Base-by-base conservation (phyloP, 2,113 vertebrate species). In the Pandion haliaetus region DNA sequence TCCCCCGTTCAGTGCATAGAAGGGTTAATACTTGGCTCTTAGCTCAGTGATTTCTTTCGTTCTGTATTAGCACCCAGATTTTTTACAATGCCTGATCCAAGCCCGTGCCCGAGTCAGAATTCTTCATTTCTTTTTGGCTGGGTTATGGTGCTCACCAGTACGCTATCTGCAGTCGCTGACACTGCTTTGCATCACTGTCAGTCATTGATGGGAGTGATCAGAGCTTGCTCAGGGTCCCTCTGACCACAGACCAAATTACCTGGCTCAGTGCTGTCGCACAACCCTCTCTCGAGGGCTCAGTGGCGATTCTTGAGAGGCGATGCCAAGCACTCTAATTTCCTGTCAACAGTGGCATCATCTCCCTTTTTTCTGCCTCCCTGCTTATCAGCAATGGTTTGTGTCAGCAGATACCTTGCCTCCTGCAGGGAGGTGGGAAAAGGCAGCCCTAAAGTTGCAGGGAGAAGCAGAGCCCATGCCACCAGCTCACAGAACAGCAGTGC, bases 301-400 rank as follows among this genome's bases (percentile, higher is more conserved):
- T 29, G 54, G 40, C 19, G 69, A 13, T 57, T 88, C 78, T 55
- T 66, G 38, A 70, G 55, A 77, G 29, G 50, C 42, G 73, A 38
- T 17, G 63, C 34, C 45, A 86, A 90, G 40, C 58, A 49, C 45
- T 72, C 65, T 23, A 40, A 69, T 72, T 92, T 92, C 31, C 49
- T 77, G 57, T 69, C 79, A 90, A 26, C 19, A 49, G 34, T 16
- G 58, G 23, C 45, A 80, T 58, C 36, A 28, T 31, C 24, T 93
- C 57, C 11, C 10, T 80, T 96, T 57, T 52, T 83, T 66, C 44
- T 86, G 28, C 45, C 23, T 92, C 20, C 36, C 34, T 73, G 24
- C 21, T 42, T 65, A 44, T 61, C 19, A 82, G 45, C 19, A 81
- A 23, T 29, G 10, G 31, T 42, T 95, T 0, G 0, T 1, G 1